Conservation (phyloP, 37 sponge, comb jelly and placozoan genomes). For the Bolinopsis microptera region DNA sequence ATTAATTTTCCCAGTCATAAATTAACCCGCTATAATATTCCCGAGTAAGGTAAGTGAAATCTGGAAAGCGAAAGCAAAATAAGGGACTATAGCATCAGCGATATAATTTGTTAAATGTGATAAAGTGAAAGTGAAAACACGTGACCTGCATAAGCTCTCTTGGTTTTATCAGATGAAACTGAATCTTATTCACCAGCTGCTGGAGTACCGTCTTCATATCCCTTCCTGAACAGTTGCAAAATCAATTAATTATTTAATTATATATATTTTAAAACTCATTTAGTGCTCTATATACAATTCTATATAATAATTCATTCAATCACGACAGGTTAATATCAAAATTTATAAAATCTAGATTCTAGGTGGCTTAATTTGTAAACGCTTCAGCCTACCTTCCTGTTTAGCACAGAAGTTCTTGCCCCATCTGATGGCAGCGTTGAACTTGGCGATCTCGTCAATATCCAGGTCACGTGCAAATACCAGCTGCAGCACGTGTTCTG, state of each 20-base stretch:
- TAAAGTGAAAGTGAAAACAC: background rate
- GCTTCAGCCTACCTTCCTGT: constrained; percentile 56
- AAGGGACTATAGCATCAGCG: too few relatives aligned
- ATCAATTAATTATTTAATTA: background rate
- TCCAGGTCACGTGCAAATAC: constrained; percentile 69
- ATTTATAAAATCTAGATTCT: too few relatives aligned
- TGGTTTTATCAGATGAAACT: constrained; percentile 55
- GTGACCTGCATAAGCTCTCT: constrained; percentile 55
- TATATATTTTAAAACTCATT: too few relatives aligned
- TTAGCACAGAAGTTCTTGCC: constrained; percentile 72
- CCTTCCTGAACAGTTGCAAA: background rate
- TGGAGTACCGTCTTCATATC: constrained; percentile 53
- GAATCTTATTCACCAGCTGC: constrained; percentile 44
- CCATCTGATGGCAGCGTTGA: constrained; percentile 92
- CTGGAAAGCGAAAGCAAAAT: too few relatives aligned
- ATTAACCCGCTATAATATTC: too few relatives aligned
- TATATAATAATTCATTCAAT: too few relatives aligned
- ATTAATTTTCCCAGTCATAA: too few relatives aligned
- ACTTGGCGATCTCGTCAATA: constrained; percentile 73
- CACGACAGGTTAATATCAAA: too few relatives aligned
- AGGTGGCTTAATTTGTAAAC: too few relatives aligned
- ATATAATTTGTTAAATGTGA: too few relatives aligned
- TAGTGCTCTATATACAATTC: too few relatives aligned
- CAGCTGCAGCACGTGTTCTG: constrained; percentile 47
- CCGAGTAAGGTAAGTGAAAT: too few relatives aligned